Percentiles rank a stretch among this genome's conserved stretches.
Evolutionary conservation across 2,888 invertebrate species (phyloP).

Genomic region (Odontocolon sp.): DNA sequence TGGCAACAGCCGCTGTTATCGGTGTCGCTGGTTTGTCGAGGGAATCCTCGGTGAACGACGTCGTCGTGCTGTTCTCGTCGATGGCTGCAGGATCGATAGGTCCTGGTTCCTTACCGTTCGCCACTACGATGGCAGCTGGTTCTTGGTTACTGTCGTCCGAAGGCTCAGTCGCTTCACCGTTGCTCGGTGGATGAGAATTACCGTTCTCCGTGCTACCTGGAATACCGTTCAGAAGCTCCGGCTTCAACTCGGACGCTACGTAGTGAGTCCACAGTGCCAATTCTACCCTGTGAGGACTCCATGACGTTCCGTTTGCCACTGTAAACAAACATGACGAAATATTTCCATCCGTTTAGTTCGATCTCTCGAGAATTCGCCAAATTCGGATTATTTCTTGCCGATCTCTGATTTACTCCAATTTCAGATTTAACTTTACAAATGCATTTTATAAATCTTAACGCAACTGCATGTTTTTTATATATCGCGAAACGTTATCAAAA

Average conservation of each 20-base stretch:
- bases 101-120: slow-evolving; percentile 80
- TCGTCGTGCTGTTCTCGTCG: slow-evolving; percentile 88
- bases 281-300: slow-evolving; percentile 89
- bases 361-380: background rate
- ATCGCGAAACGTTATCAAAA: no score
- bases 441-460: no score
- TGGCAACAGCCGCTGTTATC: slow-evolving; percentile 79
- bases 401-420: no score
- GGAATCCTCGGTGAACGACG: slow-evolving; percentile 90
- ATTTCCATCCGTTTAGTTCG: no score
- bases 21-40: slow-evolving; percentile 86
- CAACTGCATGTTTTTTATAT: no score
- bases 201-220: slow-evolving; percentile 81
- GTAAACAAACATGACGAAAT: slow-evolving; percentile 64
- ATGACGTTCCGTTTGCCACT: slow-evolving; percentile 80
- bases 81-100: slow-evolving; percentile 82
- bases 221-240: slow-evolving; percentile 91
- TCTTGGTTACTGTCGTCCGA: slow-evolving; percentile 92
- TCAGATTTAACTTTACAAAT: no score
- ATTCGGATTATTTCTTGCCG: no score
- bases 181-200: slow-evolving; percentile 77
- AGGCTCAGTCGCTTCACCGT: slow-evolving; percentile 81
- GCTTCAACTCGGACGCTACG: slow-evolving; percentile 92
- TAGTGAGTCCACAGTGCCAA: slow-evolving; percentile 96
- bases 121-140: slow-evolving; percentile 81